A percentile compares a stretch with the other conserved stretches of the same genome.
Conservation (phyloP, 2,797 vertebrate genomes). For the Phrynocephalus vlangalii region DNA sequence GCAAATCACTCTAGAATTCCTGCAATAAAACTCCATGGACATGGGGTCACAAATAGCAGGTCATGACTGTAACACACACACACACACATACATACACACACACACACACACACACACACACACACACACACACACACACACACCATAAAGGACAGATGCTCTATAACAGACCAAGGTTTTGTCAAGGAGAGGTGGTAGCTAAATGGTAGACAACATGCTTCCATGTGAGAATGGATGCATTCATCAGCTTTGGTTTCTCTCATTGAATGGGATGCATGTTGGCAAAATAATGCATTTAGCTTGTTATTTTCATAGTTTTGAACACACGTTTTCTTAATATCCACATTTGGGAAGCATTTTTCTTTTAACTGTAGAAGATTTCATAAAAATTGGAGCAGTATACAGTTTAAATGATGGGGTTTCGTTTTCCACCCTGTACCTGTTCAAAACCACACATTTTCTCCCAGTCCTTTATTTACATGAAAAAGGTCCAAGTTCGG, state of each 20-base stretch:
- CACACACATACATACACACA: too few relatives aligned
- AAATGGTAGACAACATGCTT: neutral
- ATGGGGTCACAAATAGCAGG: too few relatives aligned
- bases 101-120: too few relatives aligned
- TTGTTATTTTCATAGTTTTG: neutral
- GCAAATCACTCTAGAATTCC: too few relatives aligned
- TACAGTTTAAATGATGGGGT: neutral
- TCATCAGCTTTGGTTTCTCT: neutral
- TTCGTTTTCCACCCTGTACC: neutral
- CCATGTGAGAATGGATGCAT: neutral
- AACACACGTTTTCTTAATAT: neutral
- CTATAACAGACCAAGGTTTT: neutral
- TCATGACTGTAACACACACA: too few relatives aligned
- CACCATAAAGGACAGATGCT: neutral
- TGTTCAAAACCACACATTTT: neutral
- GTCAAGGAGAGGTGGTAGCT: neutral
- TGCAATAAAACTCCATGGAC: too few relatives aligned
- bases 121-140: too few relatives aligned
- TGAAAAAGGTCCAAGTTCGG: neutral
- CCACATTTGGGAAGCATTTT: neutral
- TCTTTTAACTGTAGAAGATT: neutral
- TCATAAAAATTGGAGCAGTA: neutral
- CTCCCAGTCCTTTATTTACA: neutral
- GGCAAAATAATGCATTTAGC: neutral
- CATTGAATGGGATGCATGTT: neutral